Evolutionary conservation across 2,888 invertebrate species (phyloP).

Genomic region (Drosophila acutilabella): DNA sequence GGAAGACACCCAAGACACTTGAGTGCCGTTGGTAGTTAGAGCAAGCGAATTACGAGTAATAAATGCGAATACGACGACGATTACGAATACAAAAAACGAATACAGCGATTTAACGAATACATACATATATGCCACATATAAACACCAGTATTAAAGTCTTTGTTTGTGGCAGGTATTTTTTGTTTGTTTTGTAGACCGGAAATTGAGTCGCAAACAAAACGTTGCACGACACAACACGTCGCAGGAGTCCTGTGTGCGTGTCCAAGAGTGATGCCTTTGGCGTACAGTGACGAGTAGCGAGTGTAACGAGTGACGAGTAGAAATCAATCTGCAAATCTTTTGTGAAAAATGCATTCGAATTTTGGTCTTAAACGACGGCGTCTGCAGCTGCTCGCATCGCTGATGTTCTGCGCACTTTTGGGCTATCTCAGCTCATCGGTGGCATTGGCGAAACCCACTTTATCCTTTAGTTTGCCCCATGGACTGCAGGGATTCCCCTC

Average conservation of each 20-base stretch:
- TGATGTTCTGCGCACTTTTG: constrained; percentile 77
- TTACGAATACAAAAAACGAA: not conserved
- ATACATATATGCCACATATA: no score
- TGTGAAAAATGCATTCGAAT: constrained; percentile 47
- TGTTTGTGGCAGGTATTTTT: constrained; percentile 13
- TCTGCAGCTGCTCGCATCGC: constrained; percentile 72
- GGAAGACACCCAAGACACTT: not conserved
- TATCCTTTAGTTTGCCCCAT: constrained; percentile 82
- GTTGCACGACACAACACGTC: constrained; percentile 14
- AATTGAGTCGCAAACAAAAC: constrained; percentile 20
- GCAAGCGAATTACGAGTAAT: constrained; percentile 7
- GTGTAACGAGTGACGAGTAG: no score
- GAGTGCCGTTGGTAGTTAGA: not conserved
- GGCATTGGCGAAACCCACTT: constrained; percentile 84
- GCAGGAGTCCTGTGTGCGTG: not conserved
- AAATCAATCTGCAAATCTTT: not conserved
- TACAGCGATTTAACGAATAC: not conserved
- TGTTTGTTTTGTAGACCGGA: not conserved
- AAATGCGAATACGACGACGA: constrained; percentile 7
- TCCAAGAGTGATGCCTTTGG: constrained; percentile 33
- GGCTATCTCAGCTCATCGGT: constrained; percentile 79
- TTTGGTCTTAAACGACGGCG: constrained; percentile 68
- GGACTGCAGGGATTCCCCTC: constrained; percentile 83
- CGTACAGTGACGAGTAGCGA: not conserved
- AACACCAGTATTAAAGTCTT: not conserved